Evolutionary conservation across 2,797 vertebrate genomes (phyloP).

Genomic region (Discoglossus pictus): DNA sequence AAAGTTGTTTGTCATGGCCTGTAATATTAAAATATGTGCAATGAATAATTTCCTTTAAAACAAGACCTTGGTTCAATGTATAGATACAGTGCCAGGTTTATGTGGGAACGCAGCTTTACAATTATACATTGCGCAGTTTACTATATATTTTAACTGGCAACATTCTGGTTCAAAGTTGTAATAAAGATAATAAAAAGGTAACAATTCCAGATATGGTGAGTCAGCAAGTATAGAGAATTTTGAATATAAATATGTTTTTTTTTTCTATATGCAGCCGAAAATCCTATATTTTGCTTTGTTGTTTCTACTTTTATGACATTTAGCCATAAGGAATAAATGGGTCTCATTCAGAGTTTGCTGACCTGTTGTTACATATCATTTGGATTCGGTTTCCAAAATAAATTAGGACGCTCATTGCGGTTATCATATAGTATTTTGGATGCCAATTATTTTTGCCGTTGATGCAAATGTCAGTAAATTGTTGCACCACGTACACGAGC

Average conservation of each 20-base stretch:
- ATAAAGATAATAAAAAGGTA: conserved; percentile 49
- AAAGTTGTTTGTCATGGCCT: no score
- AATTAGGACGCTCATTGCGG: conserved; percentile 17
- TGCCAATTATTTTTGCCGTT: conserved; percentile 5
- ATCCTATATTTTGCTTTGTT: conserved; percentile 44
- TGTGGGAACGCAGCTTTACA: conserved; percentile 1
- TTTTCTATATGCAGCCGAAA: conserved; percentile 51
- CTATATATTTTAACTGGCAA: conserved; percentile 34
- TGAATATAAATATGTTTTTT: conserved; percentile 43
- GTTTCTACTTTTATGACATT: conserved; percentile 45
- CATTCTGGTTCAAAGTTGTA: conserved; percentile 29
- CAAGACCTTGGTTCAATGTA: not conserved
- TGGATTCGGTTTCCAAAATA: not conserved
- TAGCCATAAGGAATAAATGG: conserved; percentile 51
- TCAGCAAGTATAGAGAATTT: conserved; percentile 52
- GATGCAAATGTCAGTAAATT: no score
- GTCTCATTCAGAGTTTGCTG: conserved; percentile 24
- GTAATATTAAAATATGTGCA: no score
- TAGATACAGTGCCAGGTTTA: not conserved
- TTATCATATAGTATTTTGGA: not conserved
- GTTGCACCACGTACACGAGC: no score
- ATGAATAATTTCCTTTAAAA: not conserved
- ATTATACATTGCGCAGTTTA: conserved; percentile 33
- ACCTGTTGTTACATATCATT: not conserved
- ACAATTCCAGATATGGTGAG: conserved; percentile 54